These are phyloP conservation scores for Ylistrum balloti DNA, from an alignment of 1,140 invertebrate genomes.

Conservation along the genomic window DNA sequence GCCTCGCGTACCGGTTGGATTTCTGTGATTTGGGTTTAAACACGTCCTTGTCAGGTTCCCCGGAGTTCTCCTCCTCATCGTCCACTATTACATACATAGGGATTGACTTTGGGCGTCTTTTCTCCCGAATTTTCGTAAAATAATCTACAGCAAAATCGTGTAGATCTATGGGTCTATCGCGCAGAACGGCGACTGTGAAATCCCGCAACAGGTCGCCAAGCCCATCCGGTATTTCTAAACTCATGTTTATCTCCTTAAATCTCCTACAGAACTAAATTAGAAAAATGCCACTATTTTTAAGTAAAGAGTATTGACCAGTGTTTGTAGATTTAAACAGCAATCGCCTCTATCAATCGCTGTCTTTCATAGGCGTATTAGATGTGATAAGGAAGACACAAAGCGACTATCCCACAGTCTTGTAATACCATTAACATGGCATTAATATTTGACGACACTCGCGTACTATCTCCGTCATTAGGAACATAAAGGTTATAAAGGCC, in stretches of 20 bases:
- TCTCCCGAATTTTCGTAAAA: conserved; percentile 87
- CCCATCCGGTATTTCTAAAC: conserved; percentile 89
- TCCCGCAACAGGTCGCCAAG: conserved; percentile 95
- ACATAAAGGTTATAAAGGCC: conserved; percentile 6
- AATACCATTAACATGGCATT: conserved; percentile 34
- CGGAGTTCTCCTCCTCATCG: conserved; percentile 75
- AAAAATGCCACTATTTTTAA: not conserved
- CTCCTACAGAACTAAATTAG: not conserved
- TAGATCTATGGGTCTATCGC: conserved; percentile 94
- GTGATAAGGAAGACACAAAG: conserved; percentile 24
- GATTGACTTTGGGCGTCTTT: conserved; percentile 72
- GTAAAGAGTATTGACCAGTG: not conserved
- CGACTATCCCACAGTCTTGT: not conserved
- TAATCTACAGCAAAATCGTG: conserved; percentile 95
- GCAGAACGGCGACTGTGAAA: conserved; percentile 96
- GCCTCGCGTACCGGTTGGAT: conserved; percentile 74
- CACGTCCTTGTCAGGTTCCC: conserved; percentile 77
- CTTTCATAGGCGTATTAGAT: not conserved
- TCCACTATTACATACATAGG: conserved; percentile 82
- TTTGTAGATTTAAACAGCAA: not conserved
- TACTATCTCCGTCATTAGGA: conserved; percentile 32
- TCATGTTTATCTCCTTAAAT: conserved; percentile 64
- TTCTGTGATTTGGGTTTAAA: conserved; percentile 75
- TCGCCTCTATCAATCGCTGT: not conserved
- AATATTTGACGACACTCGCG: not conserved